Conservation (phyloP, 2,113 vertebrate genomes). For the Tachysurus vachellii region DNA sequence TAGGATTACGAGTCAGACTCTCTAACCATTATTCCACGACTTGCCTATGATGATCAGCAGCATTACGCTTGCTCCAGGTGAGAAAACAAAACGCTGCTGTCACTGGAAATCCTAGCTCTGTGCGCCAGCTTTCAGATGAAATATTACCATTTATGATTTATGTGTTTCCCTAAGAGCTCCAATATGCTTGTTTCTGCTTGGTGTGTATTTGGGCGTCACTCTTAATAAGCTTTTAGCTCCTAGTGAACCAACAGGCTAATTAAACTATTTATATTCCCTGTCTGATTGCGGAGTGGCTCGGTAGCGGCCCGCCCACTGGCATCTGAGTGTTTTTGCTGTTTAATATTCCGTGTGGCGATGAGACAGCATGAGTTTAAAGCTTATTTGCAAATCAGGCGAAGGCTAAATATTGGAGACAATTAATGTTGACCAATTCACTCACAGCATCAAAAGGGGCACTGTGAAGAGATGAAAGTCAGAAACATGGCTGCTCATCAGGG, state of each 20-base stretch:
- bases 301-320: conserved; percentile 8
- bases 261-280: conserved; percentile 42
- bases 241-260: conserved; percentile 36
- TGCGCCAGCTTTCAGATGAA: conserved; percentile 11
- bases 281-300: conserved; percentile 16
- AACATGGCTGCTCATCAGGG: conserved; percentile 32
- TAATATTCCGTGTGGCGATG: conserved; percentile 39
- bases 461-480: conserved; percentile 30
- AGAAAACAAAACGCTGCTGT: background rate
- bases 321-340: conserved; percentile 2
- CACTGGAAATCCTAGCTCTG: background rate
- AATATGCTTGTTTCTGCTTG: conserved; percentile 5
- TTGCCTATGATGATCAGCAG: background rate
- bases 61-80: background rate
- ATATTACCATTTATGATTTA: conserved; percentile 6
- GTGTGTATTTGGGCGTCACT: conserved; percentile 17
- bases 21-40: too few species aligned
- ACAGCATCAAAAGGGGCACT: conserved; percentile 36
- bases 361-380: conserved; percentile 42
- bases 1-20: too few species aligned
- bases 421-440: conserved; percentile 45
- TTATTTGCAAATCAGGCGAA: conserved; percentile 44
- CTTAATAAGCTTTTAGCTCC: conserved; percentile 39
- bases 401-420: conserved; percentile 54
- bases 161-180: conserved; percentile 18